Evolutionary conservation across 2,113 vertebrate genomes (phyloP).

Genomic region (Hyaena hyaena): DNA sequence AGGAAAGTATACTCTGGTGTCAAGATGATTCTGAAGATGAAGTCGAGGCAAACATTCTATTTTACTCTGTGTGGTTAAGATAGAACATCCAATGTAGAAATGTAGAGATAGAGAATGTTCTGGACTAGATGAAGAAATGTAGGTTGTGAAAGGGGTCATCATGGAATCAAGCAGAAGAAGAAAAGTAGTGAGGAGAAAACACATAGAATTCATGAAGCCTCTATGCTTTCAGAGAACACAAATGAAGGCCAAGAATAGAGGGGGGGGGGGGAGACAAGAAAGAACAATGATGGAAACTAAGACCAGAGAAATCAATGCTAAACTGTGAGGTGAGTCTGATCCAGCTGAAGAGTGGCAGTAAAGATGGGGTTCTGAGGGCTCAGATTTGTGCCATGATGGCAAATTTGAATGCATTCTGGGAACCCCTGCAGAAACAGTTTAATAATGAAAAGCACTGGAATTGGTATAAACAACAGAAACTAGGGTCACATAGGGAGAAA

Average conservation of each 20-base stretch:
- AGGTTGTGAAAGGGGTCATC: background rate
- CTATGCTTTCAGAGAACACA: background rate
- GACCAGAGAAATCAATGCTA: background rate
- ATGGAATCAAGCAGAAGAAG: background rate
- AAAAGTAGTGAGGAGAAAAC: background rate
- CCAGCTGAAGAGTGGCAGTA: background rate
- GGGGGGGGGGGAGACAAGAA: rapidly evolving
- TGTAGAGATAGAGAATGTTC: background rate
- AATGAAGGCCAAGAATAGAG: background rate
- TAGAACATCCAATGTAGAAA: background rate
- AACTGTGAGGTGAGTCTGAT: rapidly evolving
- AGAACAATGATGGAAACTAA: background rate
- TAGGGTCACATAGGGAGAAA: background rate
- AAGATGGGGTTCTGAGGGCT: background rate
- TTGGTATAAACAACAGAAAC: background rate
- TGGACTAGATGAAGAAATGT: background rate
- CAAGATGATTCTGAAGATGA: background rate
- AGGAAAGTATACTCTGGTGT: background rate
- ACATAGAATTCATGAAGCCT: background rate
- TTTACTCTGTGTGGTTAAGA: background rate
- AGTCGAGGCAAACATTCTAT: background rate
- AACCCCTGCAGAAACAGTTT: background rate
- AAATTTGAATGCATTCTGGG: background rate
- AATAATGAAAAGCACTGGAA: background rate
- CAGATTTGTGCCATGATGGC: background rate